These are phyloP conservation scores for Polymixis lichenea DNA, from an alignment of 2,888 invertebrate genomes.

Conservation along the genomic window DNA sequence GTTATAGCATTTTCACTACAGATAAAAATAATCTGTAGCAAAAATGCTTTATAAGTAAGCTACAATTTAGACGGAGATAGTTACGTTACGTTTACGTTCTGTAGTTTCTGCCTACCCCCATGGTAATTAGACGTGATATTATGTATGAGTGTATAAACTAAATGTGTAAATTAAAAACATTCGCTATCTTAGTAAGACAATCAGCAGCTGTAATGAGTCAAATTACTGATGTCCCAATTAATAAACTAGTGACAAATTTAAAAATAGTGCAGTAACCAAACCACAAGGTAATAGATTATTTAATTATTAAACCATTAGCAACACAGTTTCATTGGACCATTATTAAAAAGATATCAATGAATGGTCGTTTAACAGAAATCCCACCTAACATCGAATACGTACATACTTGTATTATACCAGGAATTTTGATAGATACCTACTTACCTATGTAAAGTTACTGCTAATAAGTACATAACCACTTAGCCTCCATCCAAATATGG, in stretches of 20 bases:
- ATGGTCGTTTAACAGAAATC: background rate
- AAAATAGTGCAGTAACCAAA: constrained; percentile 5
- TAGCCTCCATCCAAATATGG: background rate
- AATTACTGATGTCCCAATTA: background rate
- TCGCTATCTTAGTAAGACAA: background rate
- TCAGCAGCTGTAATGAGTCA: background rate
- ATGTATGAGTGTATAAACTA: too few relatives aligned
- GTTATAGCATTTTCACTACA: too few relatives aligned
- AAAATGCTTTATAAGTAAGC: too few relatives aligned
- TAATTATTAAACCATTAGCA: constrained; percentile 6
- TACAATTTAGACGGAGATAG: too few relatives aligned
- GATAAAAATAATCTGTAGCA: too few relatives aligned
- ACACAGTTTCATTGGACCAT: background rate
- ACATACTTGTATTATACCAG: background rate
- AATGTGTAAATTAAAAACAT: background rate
- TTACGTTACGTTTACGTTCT: too few relatives aligned
- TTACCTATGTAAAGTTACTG: background rate
- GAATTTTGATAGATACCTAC: background rate
- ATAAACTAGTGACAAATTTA: background rate
- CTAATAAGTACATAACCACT: background rate
- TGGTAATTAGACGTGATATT: too few relatives aligned
- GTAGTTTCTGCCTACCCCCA: too few relatives aligned
- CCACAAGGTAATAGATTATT: constrained; percentile 1
- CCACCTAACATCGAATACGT: background rate
- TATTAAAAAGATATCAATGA: background rate